A percentile compares a stretch with the other conserved stretches of the same genome.
These are phyloP conservation scores for Yoshiicerus persimilis DNA, from an alignment of 1,140 invertebrate genomes.

Conservation along the genomic window DNA sequence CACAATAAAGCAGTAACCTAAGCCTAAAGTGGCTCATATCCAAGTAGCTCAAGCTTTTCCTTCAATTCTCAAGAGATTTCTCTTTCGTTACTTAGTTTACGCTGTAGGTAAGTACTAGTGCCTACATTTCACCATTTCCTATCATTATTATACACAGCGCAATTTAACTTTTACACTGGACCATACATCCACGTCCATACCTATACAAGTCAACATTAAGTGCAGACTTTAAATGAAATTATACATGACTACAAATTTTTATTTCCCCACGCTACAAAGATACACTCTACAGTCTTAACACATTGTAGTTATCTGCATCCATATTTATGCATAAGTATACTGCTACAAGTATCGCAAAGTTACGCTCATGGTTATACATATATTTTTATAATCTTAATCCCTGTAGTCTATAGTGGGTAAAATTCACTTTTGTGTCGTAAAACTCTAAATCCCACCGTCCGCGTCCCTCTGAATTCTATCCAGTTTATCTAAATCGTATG, in stretches of 20 bases:
- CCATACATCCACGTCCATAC: neutral
- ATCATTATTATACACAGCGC: neutral
- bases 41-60: neutral
- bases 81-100: neutral
- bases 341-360: neutral
- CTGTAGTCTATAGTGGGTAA: too few species aligned
- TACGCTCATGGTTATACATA: neutral
- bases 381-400: neutral
- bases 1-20: neutral
- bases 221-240: too few species aligned
- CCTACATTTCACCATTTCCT: neutral
- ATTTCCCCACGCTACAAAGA: neutral
- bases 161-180: neutral
- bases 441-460: too few species aligned
- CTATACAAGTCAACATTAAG: neutral
- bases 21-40: neutral
- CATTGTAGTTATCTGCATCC: neutral
- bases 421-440: too few species aligned
- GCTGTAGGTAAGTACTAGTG: neutral
- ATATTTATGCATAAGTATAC: neutral
- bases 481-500: too few species aligned
- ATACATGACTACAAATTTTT: neutral
- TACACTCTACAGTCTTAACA: neutral
- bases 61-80: neutral
- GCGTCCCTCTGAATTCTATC: too few species aligned